Evolutionary conservation across 2,888 invertebrate genomes (phyloP).

Genomic region (Eristalis intricaria): DNA sequence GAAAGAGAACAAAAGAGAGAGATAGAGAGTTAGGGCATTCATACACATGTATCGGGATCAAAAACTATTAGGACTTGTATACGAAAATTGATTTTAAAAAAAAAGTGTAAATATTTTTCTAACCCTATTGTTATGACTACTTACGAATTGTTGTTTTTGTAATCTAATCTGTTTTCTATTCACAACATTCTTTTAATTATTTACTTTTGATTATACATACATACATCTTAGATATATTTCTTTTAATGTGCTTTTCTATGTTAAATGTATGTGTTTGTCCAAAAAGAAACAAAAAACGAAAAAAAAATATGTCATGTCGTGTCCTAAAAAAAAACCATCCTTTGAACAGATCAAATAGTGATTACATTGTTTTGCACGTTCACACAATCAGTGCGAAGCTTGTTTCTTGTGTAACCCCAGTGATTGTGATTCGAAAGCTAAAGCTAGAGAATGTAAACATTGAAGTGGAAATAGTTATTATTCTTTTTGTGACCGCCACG

Average conservation of each 20-base stretch:
- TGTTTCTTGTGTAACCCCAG: slow-evolving; percentile 23
- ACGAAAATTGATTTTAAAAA: slow-evolving; percentile 32
- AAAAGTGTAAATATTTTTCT: neutral
- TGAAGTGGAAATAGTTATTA: neutral
- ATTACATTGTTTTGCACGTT: neutral
- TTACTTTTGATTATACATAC: slow-evolving; percentile 22
- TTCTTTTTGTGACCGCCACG: neutral
- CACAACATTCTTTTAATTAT: slow-evolving; percentile 27
- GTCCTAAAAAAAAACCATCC: neutral
- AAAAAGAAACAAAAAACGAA: neutral
- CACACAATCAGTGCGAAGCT: neutral
- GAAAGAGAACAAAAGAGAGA: neutral
- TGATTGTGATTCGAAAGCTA: slow-evolving; percentile 12
- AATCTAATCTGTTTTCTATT: slow-evolving; percentile 52
- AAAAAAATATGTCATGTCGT: neutral
- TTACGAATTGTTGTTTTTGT: slow-evolving; percentile 64
- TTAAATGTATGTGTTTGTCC: slow-evolving; percentile 66
- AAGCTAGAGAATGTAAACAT: neutral
- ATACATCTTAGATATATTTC: slow-evolving; percentile 14
- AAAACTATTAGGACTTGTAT: slow-evolving; percentile 35
- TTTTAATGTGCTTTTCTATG: slow-evolving; percentile 35
- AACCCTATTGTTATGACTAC: slow-evolving; percentile 8
- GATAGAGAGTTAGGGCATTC: slow-evolving; percentile 37
- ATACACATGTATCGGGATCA: slow-evolving; percentile 20
- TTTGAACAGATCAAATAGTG: neutral